phyloP scores from a whole-genome alignment of 2,797 vertebrate genomes.

The Pangasius djambal region DNA sequence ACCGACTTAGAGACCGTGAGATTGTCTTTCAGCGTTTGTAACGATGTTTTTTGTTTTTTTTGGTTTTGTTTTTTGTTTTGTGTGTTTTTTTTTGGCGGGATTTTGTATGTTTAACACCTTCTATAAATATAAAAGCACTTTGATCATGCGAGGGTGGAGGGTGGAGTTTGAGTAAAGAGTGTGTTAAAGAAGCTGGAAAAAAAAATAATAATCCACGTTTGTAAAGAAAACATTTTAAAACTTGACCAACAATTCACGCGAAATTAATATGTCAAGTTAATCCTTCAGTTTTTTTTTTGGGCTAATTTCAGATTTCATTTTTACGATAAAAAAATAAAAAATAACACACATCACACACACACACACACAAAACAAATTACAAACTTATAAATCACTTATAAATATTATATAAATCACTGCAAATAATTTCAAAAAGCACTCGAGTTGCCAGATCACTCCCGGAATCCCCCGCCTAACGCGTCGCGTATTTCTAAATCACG shows the following conservation, averaged over 20 bases:
- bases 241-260: background rate
- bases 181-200: background rate
- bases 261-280: background rate
- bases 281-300: background rate
- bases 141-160: background rate
- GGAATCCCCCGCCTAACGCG: background rate
- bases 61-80: background rate
- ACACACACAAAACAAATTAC: no score
- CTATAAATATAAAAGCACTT: background rate
- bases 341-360: background rate
- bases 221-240: background rate
- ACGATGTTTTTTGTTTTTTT: no score
- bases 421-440: background rate
- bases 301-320: background rate
- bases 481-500: background rate
- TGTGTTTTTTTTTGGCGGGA: background rate
- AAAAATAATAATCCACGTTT: background rate
- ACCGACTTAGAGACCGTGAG: constrained; percentile 75
- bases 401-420: no score
- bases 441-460: background rate
- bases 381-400: no score
- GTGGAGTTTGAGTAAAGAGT: background rate
- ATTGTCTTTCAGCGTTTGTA: background rate
- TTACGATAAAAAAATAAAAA: background rate
- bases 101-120: constrained; percentile 29